Evolutionary conservation across 2,888 invertebrate species (phyloP).

Genomic region (Aradus depressus): DNA sequence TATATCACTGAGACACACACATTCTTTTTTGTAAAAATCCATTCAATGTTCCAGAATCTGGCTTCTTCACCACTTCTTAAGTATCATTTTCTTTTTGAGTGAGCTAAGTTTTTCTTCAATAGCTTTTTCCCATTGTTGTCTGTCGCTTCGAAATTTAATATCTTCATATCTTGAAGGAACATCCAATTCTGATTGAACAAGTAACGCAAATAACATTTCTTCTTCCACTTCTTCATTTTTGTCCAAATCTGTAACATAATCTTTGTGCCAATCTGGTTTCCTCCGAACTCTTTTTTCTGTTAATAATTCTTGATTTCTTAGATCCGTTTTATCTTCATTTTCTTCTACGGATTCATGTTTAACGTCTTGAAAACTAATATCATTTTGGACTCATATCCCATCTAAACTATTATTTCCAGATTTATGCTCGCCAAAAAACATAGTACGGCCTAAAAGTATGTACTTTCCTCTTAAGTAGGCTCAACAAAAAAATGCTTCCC

Average conservation of each 20-base stretch:
- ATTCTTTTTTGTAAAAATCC: neutral
- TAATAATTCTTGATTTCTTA: no score
- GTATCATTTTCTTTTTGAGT: neutral
- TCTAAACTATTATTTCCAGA: no score
- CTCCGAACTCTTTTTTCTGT: slow-evolving; percentile 1
- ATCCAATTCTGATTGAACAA: slow-evolving; percentile 2
- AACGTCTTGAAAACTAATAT: no score
- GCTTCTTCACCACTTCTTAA: slow-evolving; percentile 1
- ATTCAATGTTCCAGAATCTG: neutral
- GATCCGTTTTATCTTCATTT: no score
- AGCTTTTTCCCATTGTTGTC: slow-evolving; percentile 1
- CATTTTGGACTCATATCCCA: no score
- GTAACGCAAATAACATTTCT: neutral
- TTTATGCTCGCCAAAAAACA: no score
- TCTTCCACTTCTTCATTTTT: neutral
- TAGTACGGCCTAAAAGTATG: no score
- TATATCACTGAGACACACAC: neutral
- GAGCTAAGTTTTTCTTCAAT: neutral
- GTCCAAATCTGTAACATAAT: neutral
- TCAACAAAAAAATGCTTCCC: no score
- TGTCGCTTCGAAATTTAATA: neutral
- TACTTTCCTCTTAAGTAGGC: no score
- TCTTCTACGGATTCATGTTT: no score
- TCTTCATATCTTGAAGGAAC: slow-evolving; percentile 1
- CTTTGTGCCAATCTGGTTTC: neutral